Evolutionary conservation across 2,113 vertebrate genomes (phyloP), one percentile per base, ranked within the genome.

Genomic region (Dicrurus megarhynchus): DNA sequence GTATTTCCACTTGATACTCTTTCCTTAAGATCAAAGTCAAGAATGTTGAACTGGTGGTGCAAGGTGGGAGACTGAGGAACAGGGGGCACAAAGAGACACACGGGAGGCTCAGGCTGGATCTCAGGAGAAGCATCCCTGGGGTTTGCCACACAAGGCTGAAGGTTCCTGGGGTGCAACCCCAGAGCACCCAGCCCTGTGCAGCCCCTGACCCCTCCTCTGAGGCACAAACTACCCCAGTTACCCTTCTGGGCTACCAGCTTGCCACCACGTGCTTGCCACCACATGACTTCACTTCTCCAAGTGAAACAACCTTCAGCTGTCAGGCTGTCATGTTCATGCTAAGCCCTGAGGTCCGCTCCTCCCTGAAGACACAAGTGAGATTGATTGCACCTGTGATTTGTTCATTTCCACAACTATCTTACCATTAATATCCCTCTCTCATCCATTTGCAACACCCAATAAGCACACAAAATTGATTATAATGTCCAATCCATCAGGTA

Each of bases 381-480:
- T 90, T 92, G 92, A 96, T 83, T 94, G 46, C 81, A 91, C 65
- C 90, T 74, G 49, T 57, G 71, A 91, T 77, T 95, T 94, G 65
- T 50, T 94, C 84, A 93, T 94, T 95, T 93, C 82, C 76, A 90
- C 73, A 89, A 87, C 73, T 69, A 81, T 78, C 80, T 82, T 84
- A 63, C 26, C 76, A 65, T 93, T 95, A 94, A 91, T 88, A 90
- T 37, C 68, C 33, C 12, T 37, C 59, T 92, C 74, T 95, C 63
- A 75, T 78, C 87, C 91, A 70, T 82, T 85, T 87, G 79, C 64
- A 93, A 78, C 83, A 97, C 70, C 56, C 22, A 22, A 69, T 93
- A 95, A 93, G 67, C 42, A 70, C 56, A 91, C 8, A 87, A 70
- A 95, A 95, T 91, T 84, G 70, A 96, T 95, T 95, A 75, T 84